Base-by-base conservation (phyloP, 2,797 vertebrate species). In the Pelodytes ibericus region DNA sequence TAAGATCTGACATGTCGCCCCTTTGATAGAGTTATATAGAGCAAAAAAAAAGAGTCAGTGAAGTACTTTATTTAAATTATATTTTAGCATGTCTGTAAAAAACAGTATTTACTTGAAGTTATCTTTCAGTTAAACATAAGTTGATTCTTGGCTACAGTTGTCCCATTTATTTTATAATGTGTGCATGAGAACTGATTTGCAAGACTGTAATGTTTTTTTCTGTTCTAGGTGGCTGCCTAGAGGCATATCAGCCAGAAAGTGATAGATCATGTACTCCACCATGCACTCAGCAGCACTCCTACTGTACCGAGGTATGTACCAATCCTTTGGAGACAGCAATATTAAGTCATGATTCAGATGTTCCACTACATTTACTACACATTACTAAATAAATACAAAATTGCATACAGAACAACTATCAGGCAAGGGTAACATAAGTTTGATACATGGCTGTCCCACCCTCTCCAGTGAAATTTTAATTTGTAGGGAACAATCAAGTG, bases 251-350 rank as follows among this genome's bases (percentile, higher is more conserved):
- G 67, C 94, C 93, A 30, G 90, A 92, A 66, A 89, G 89, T 81
- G 95, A 96, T 86, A 93, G 94, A 88, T 94, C 94, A 79, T 99
- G 97, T 88, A 94, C 93, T 72, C 95, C 95, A 11, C 91, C 93
- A 6, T 99, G 97, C 83, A 92, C 91, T 81, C 93, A 94, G 81
- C 91, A 91, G n/a, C 94, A 95, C 68, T 93, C 96, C 11, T 94
- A 94, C 87, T 99, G 97, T 87, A 95, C 91, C 1, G 94, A 98
- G 95, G 97, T 98, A 89, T 62, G 91, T 91, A 83, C 73, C 82
- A 72, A 80, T 81, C 29, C 63, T n/a, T 81, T 72, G 70, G 81
- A 33, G 77, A 80, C 13, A 62, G 44, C n/a, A 39, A 27, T 8
- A 39, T 16, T 11, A 66, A 4, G 59, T 49, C 49, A 81, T 30